These are phyloP conservation scores for Drosophila kanekoi DNA, from an alignment of 2,888 invertebrate species.

Conservation along the genomic window DNA sequence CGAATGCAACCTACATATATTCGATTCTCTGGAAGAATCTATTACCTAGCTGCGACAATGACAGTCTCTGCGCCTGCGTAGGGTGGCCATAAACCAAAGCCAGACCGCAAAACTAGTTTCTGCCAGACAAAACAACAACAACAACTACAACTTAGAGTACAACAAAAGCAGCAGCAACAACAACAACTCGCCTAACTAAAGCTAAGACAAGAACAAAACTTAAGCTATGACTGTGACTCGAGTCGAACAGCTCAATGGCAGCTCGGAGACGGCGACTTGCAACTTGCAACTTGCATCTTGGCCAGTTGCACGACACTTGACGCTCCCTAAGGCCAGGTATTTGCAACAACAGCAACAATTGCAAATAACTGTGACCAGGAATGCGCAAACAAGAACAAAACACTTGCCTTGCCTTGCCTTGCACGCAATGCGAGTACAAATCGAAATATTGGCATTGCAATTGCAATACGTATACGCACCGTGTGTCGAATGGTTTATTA, in stretches of 20 bases:
- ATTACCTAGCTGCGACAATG: slow-evolving; percentile 16
- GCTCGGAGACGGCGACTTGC: slow-evolving; percentile 10
- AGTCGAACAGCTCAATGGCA: slow-evolving; percentile 14
- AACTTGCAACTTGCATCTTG: slow-evolving; percentile 28
- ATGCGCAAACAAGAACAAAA: slow-evolving; percentile 74
- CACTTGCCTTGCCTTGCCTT: slow-evolving; percentile 46
- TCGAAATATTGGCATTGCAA: slow-evolving; percentile 38
- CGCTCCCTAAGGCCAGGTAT: slow-evolving; percentile 68
- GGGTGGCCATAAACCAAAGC: slow-evolving; percentile 35
- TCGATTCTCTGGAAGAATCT: slow-evolving; percentile 25
- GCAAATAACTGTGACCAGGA: slow-evolving; percentile 63
- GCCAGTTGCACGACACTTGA: slow-evolving; percentile 63
- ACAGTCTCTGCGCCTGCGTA: slow-evolving; percentile 32
- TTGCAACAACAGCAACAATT: slow-evolving; percentile 28
- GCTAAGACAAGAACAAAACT: slow-evolving; percentile 26
- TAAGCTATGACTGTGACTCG: slow-evolving; percentile 20
- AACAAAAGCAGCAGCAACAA: slow-evolving; percentile 4
- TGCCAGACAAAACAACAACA: slow-evolving; percentile 28
- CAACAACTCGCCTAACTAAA: slow-evolving; percentile 20
- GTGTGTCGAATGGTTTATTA: slow-evolving; percentile 29
- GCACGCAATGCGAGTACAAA: slow-evolving; percentile 57
- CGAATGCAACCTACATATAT: too few species aligned
- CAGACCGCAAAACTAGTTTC: slow-evolving; percentile 61
- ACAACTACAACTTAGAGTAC: slow-evolving; percentile 3
- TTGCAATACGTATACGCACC: slow-evolving; percentile 58